Conservation (phyloP, 2,113 vertebrate species). For the Brachyhypopomus occidentalis region DNA sequence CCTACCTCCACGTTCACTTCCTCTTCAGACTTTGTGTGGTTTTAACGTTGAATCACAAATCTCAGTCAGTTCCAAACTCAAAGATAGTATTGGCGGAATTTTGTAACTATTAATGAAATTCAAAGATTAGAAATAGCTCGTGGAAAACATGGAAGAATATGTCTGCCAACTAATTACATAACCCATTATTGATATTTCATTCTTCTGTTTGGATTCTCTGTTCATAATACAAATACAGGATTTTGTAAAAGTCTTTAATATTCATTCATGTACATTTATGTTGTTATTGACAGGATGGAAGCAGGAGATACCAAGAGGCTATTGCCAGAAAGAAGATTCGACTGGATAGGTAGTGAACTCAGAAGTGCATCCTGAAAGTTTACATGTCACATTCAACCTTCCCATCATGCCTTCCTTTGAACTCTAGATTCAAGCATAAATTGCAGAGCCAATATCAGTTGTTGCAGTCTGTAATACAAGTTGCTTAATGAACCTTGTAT, state of each 20-base stretch:
- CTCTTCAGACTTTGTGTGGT: not conserved
- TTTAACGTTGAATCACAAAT: not conserved
- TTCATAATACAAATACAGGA: too few species aligned
- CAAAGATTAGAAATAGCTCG: too few species aligned
- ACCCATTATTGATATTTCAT: too few species aligned
- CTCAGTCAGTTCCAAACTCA: too few species aligned
- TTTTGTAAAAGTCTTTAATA: not conserved
- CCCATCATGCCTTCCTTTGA: not conserved
- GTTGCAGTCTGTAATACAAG: too few species aligned
- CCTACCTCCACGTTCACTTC: not conserved
- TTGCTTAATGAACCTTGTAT: not conserved
- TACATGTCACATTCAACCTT: not conserved
- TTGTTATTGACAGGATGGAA: conserved; percentile 83
- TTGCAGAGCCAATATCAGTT: not conserved
- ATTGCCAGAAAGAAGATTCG: conserved; percentile 91
- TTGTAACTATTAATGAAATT: too few species aligned
- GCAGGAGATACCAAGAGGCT: conserved; percentile 87
- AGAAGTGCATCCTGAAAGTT: not conserved
- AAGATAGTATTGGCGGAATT: too few species aligned
- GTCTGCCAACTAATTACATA: too few species aligned
- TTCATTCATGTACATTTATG: not conserved
- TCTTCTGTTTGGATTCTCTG: too few species aligned
- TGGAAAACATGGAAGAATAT: too few species aligned
- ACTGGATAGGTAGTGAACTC: conserved; percentile 80
- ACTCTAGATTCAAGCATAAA: not conserved